Conservation (phyloP, 2,797 vertebrate species). For the Percopsis omiscomaycus region DNA sequence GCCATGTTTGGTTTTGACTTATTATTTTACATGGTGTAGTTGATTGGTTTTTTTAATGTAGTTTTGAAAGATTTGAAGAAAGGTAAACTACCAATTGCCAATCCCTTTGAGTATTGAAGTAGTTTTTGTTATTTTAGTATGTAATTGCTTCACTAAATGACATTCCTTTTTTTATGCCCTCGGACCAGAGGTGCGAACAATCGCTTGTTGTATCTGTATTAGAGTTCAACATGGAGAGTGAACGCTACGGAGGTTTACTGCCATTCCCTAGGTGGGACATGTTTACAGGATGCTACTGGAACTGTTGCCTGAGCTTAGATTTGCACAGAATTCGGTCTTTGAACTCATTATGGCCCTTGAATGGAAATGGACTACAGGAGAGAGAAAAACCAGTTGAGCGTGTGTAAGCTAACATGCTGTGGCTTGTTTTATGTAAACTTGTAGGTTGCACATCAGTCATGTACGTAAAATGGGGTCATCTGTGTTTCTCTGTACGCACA, state of each 20-base stretch:
- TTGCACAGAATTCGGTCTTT: slow-evolving; percentile 60
- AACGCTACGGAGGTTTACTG: slow-evolving; percentile 40
- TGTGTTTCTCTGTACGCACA: slow-evolving; percentile 28
- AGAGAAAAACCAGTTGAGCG: not conserved
- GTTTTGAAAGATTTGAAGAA: slow-evolving; percentile 16
- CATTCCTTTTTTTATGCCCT: slow-evolving; percentile 55
- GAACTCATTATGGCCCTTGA: slow-evolving; percentile 37
- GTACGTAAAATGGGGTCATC: slow-evolving; percentile 39
- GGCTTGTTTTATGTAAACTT: slow-evolving; percentile 42
- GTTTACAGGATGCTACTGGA: slow-evolving; percentile 47
- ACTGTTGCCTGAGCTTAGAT: slow-evolving; percentile 55
- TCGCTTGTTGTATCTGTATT: slow-evolving; percentile 54
- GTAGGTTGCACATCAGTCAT: slow-evolving; percentile 42
- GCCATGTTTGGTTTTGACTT: slow-evolving; percentile 45
- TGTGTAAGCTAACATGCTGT: slow-evolving; percentile 1
- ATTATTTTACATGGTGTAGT: slow-evolving; percentile 54
- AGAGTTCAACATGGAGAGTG: slow-evolving; percentile 34
- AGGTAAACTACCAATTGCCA: slow-evolving; percentile 33
- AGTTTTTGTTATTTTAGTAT: slow-evolving; percentile 52
- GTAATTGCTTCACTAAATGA: slow-evolving; percentile 46
- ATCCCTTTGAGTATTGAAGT: slow-evolving; percentile 36
- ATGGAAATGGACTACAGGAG: slow-evolving; percentile 24
- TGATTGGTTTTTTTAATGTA: slow-evolving; percentile 42
- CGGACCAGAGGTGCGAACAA: slow-evolving; percentile 49
- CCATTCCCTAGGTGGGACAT: slow-evolving; percentile 31